phyloP scores from a whole-genome alignment of 2,113 vertebrate species.

The Macrotis lagotis region DNA sequence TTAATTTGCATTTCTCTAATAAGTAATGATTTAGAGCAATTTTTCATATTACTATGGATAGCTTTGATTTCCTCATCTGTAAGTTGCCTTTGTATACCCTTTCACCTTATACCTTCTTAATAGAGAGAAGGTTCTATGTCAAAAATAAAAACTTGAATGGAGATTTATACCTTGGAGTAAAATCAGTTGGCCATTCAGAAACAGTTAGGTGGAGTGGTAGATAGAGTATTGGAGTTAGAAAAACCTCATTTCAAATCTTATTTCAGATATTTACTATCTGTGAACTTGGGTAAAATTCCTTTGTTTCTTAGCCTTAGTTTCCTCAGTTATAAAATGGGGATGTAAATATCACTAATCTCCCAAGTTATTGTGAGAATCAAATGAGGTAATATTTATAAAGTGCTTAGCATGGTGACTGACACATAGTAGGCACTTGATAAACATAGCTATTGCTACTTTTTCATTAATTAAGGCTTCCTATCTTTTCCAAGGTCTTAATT shows the following conservation, averaged over 20 bases:
- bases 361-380: not conserved
- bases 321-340: not conserved
- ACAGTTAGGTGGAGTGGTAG: not conserved
- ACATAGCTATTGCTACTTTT: not conserved
- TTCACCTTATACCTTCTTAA: not conserved
- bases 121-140: not conserved
- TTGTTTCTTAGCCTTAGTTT: not conserved
- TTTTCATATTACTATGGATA: too few species aligned
- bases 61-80: too few species aligned
- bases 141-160: not conserved
- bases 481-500: conserved; percentile 20
- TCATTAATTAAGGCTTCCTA: conserved; percentile 29
- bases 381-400: not conserved
- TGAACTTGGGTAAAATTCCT: not conserved
- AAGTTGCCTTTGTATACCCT: too few species aligned
- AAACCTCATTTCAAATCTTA: not conserved
- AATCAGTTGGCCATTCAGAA: not conserved
- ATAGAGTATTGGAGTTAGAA: not conserved
- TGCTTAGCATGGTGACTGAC: not conserved
- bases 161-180: not conserved
- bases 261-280: not conserved
- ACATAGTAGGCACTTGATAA: not conserved
- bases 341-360: not conserved
- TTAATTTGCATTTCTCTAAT: too few species aligned
- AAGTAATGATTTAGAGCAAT: too few species aligned